phyloP scores from a whole-genome alignment of 2,797 vertebrate species.

The Lerista edwardsae region DNA sequence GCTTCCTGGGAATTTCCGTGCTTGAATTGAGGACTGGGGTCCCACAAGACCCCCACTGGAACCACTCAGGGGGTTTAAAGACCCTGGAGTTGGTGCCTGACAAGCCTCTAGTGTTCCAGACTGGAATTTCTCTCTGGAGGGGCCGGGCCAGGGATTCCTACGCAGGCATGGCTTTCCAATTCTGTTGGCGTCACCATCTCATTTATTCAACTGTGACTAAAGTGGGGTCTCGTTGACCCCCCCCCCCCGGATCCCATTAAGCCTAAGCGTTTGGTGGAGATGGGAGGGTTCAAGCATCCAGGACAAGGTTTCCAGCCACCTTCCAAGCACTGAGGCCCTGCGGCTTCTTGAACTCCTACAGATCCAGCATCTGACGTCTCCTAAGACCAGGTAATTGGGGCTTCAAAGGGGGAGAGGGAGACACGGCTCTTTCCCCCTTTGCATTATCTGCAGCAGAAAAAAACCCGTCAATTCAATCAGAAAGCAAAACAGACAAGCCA shows the following conservation, averaged over 20 bases:
- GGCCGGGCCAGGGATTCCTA: too few species aligned
- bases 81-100: too few species aligned
- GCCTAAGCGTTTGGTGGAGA: accelerated
- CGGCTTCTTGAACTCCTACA: background rate
- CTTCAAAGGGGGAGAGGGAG: too few species aligned
- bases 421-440: accelerated
- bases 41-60: too few species aligned
- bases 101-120: too few species aligned
- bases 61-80: too few species aligned
- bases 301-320: background rate
- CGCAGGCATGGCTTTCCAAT: too few species aligned
- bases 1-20: too few species aligned
- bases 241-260: too few species aligned
- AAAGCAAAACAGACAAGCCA: background rate
- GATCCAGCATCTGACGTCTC: background rate
- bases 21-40: too few species aligned
- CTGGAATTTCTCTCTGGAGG: too few species aligned
- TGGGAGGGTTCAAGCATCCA: background rate
- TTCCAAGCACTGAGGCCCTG: background rate
- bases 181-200: background rate
- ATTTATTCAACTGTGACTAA: background rate
- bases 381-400: background rate
- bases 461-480: accelerated
- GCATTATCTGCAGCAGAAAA: background rate
- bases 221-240: background rate